These are phyloP conservation scores for Xiphorhynchus erythropygius DNA, from an alignment of 2,797 vertebrate genomes.

Conservation along the genomic window DNA sequence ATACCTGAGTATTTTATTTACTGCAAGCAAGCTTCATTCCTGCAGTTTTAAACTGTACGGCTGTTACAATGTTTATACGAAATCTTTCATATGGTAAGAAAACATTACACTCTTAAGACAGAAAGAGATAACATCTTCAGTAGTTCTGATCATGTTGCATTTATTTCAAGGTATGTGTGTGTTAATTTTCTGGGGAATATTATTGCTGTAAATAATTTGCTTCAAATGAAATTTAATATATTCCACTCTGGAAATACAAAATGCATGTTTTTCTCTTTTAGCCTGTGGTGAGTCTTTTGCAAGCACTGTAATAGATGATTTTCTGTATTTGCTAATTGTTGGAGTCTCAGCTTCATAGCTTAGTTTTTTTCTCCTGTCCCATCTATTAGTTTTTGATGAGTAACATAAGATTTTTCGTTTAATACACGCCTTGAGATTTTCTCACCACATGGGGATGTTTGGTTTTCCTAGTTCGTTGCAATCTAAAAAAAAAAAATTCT, in stretches of 20 bases:
- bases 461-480: conserved; percentile 42
- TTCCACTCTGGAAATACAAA: background rate
- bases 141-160: background rate
- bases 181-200: background rate
- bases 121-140: background rate
- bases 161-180: background rate
- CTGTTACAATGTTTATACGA: background rate
- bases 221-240: background rate
- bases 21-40: background rate
- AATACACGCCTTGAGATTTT: conserved; percentile 18
- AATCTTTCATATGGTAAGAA: background rate
- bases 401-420: conserved; percentile 23
- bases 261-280: background rate
- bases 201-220: background rate
- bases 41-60: background rate
- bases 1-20: background rate
- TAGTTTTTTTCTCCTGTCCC: conserved; percentile 19
- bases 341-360: conserved; percentile 28
- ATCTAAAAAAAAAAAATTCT: background rate
- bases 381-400: conserved; percentile 42
- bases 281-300: background rate
- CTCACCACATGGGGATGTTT: conserved; percentile 22
- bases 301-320: background rate
- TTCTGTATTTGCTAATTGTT: conserved; percentile 41
- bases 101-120: background rate